phyloP scores from a whole-genome alignment of 2,113 vertebrate species.

The Anoura caudifer region DNA sequence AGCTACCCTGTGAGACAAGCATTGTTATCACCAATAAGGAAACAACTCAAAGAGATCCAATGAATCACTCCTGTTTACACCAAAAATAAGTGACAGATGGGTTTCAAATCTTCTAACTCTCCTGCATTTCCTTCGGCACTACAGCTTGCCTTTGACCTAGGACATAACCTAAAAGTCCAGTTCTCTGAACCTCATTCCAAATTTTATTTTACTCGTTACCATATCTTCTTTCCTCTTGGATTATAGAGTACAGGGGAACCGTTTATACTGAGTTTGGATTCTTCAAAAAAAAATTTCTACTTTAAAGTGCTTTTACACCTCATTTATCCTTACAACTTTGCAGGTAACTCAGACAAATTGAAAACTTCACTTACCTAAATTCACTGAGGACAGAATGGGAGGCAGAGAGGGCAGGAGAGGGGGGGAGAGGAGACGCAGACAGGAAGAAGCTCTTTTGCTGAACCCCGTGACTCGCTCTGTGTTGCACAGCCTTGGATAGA shows the following conservation, averaged over 20 bases:
- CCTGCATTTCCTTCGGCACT: neutral
- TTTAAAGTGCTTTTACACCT: slow-evolving; percentile 64
- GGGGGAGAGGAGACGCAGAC: neutral
- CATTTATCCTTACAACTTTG: slow-evolving; percentile 64
- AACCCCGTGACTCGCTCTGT: neutral
- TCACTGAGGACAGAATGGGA: neutral
- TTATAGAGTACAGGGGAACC: neutral
- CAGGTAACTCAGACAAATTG: slow-evolving; percentile 69
- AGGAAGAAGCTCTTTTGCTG: neutral
- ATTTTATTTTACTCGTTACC: neutral
- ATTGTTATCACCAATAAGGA: neutral
- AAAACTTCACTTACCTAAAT: slow-evolving; percentile 54
- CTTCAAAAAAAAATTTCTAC: slow-evolving; percentile 56
- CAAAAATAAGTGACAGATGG: neutral
- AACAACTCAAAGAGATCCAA: neutral
- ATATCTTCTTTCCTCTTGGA: slow-evolving; percentile 27
- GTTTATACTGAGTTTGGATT: slow-evolving; percentile 45
- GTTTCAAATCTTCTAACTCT: neutral
- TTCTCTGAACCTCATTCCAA: neutral
- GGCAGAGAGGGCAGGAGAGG: neutral
- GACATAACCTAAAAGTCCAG: neutral
- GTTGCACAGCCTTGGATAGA: neutral
- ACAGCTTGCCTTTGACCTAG: neutral
- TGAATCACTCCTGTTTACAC: neutral
- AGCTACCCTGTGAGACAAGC: neutral